Base-by-base conservation (phyloP, 2,888 invertebrate genomes). In the Lysandra coridon region DNA sequence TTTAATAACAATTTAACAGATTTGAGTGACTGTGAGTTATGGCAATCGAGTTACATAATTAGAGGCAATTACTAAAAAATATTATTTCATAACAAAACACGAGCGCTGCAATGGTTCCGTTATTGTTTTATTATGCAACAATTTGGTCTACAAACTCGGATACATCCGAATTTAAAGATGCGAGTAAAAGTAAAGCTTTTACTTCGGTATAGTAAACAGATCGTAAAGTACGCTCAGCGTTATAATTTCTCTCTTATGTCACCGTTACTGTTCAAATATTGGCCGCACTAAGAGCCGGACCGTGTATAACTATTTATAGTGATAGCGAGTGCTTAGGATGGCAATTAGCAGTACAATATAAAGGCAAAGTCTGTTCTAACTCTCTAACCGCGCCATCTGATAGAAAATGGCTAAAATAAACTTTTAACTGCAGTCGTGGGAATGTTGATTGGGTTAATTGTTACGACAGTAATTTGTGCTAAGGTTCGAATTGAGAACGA, bases 181-280 rank as follows among this genome's bases (percentile, higher is more conserved):
- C 30, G 6, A 76, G 76, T 76, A 76, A 76, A 76, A 57, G 76
- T 33, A 17, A 30, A 53, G 53, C 33, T 57, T 76, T 76, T 76
- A 76, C 76, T 76, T 76, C 1, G 75, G 23, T 53, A 49, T 30
- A 53, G 75, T 49, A 75, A 75, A 76, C 53, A 33, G 23, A 76
- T 57, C 53, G 53, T 53, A 57, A 76, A 57, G 76, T 76, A 53
- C 53, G 57, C 6, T 76, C 57, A 17, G 33, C 57, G 76, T 49
- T 76, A 57, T 76, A 17, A 76, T 76, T 76, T 57, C 76, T 53
- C 76, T 76, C 12, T 33, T 76, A 76, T 57, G 76, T 76, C 76
- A 76, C 33, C 69, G 33, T 69, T 37, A 14, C 69, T 37, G 69
- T 14, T 37, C 69, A 53, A 79, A 78, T 79, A 79, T 49, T 80